A percentile compares a stretch with the other conserved stretches of the same genome.
Conservation (phyloP, 2,113 vertebrate genomes). For the Drymodes brunneopygia region DNA sequence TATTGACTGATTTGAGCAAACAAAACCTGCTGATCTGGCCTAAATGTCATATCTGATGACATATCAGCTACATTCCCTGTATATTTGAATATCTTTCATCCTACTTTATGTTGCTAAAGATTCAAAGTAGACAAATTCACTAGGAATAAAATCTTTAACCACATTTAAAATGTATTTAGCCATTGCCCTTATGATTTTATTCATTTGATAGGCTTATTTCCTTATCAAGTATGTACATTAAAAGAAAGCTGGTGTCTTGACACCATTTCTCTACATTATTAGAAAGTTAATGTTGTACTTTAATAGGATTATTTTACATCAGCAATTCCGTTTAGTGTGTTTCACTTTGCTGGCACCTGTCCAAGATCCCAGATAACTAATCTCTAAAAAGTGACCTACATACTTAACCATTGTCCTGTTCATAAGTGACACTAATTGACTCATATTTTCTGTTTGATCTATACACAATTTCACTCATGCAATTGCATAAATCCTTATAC, state of each 20-base stretch:
- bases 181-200: neutral
- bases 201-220: neutral
- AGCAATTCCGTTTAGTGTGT: neutral
- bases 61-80: neutral
- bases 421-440: neutral
- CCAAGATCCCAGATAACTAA: neutral
- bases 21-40: neutral
- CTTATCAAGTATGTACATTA: neutral
- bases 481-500: neutral
- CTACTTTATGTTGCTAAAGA: neutral
- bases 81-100: neutral
- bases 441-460: neutral
- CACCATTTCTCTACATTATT: neutral
- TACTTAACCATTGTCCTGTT: neutral
- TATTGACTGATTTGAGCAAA: neutral
- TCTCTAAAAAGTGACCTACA: neutral
- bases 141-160: neutral
- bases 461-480: neutral
- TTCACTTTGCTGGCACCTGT: neutral
- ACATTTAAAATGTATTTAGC: neutral
- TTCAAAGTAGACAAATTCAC: neutral
- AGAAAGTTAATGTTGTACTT: neutral
- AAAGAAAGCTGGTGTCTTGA: neutral
- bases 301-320: neutral
- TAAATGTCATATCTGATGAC: neutral